A percentile compares a stretch with the other conserved stretches of the same genome.
These are phyloP conservation scores for Drosophila neutralis DNA, from an alignment of 2,888 invertebrate species.

Conservation along the genomic window DNA sequence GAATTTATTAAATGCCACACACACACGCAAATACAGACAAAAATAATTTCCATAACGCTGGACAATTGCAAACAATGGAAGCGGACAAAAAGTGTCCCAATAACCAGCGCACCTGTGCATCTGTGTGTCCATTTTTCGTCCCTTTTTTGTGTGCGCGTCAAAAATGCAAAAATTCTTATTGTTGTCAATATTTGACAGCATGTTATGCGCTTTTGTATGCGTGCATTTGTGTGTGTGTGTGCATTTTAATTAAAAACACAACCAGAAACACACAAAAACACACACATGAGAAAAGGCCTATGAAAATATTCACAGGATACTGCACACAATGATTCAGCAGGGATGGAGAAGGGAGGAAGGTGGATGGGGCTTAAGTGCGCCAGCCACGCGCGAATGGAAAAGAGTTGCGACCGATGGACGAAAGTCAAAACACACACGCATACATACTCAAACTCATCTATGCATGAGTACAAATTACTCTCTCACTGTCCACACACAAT, in stretches of 20 bases:
- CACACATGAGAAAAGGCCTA: conserved; percentile 53
- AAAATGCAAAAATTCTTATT: conserved; percentile 52
- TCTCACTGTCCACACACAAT: conserved; percentile 8
- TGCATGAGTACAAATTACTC: conserved; percentile 46
- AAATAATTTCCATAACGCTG: conserved; percentile 57
- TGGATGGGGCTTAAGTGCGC: conserved; percentile 33
- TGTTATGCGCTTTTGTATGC: conserved; percentile 32
- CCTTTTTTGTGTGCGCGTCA: conserved; percentile 28
- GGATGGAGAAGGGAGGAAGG: conserved; percentile 10
- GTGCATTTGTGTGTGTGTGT: conserved; percentile 4
- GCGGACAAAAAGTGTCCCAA: conserved; percentile 25
- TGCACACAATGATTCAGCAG: background rate
- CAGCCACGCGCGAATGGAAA: conserved; percentile 60
- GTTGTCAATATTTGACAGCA: conserved; percentile 50
- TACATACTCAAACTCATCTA: background rate
- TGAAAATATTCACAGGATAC: conserved; percentile 66
- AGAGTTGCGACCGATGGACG: conserved; percentile 52
- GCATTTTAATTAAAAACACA: conserved; percentile 50
- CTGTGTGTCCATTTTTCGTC: conserved; percentile 37
- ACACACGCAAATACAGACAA: conserved; percentile 37
- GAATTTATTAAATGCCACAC: conserved; percentile 67
- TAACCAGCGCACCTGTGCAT: conserved; percentile 42
- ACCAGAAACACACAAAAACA: conserved; percentile 11
- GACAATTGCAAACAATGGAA: conserved; percentile 42
- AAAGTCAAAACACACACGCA: conserved; percentile 8